Conservation (phyloP, 2,888 invertebrate species). For the Osmoderma eremita region DNA sequence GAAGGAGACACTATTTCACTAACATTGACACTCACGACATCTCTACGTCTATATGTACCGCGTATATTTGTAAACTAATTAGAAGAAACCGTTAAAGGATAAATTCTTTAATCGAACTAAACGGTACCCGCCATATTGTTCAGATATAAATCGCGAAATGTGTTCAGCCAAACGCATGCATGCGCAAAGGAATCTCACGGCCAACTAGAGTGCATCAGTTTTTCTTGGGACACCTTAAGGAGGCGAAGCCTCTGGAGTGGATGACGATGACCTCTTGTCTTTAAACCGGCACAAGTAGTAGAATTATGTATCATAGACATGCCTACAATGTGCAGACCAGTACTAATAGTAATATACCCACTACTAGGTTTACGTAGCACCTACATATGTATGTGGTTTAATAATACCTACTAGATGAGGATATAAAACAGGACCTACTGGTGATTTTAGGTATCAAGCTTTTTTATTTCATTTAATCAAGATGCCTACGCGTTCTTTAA, state of each 20-base stretch:
- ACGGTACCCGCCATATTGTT: conserved; percentile 40
- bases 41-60: background rate
- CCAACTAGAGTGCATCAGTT: conserved; percentile 47
- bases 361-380: background rate
- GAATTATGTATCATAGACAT: background rate
- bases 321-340: background rate
- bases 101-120: conserved; percentile 7
- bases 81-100: background rate
- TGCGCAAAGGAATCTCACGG: conserved; percentile 46
- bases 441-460: too few species aligned
- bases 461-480: too few species aligned
- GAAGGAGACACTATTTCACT: conserved; percentile 16
- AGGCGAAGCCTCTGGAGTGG: conserved; percentile 44
- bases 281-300: conserved; percentile 7
- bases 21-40: background rate
- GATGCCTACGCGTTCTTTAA: too few species aligned
- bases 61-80: background rate
- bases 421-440: too few species aligned
- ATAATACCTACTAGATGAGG: too few species aligned
- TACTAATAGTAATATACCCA: background rate
- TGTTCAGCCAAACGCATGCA: conserved; percentile 21
- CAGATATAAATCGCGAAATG: conserved; percentile 32
- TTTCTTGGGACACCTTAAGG: conserved; percentile 48
- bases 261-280: conserved; percentile 51
- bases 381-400: too few species aligned